Conservation (phyloP, 2,888 invertebrate species). For the Hypomecis punctinalis region DNA sequence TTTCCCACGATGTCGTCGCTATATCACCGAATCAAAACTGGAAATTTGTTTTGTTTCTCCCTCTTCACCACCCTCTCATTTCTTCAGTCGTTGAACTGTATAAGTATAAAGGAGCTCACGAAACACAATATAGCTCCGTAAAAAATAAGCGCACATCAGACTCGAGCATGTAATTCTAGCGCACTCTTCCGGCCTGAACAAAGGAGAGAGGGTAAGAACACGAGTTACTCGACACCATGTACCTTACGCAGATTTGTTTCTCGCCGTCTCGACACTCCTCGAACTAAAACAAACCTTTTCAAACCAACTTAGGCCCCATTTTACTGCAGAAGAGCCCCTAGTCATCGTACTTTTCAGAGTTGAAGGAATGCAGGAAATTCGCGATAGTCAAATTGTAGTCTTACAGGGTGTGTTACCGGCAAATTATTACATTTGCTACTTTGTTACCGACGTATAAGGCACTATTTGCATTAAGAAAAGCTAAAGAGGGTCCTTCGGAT, state of each 20-base stretch:
- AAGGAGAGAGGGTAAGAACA: constrained; percentile 85
- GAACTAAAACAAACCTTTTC: constrained; percentile 68
- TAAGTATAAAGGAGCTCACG: constrained; percentile 76
- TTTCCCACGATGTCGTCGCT: constrained; percentile 51
- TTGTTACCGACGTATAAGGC: constrained; percentile 77
- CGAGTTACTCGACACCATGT: constrained; percentile 85
- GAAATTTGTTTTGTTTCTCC: constrained; percentile 76
- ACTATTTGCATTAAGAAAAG: constrained; percentile 70
- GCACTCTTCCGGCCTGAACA: constrained; percentile 84
- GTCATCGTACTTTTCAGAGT: constrained; percentile 69
- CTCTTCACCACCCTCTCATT: constrained; percentile 71
- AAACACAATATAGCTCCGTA: constrained; percentile 83
- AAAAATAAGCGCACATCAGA: constrained; percentile 85
- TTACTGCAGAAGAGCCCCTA: constrained; percentile 54
- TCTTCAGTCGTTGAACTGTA: constrained; percentile 82
- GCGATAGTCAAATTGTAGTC: constrained; percentile 85
- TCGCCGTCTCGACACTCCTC: constrained; percentile 62
- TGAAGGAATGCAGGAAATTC: constrained; percentile 78
- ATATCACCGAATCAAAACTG: constrained; percentile 59
- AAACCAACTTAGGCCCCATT: constrained; percentile 61
- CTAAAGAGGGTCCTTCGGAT: constrained; percentile 74
- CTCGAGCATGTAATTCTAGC: constrained; percentile 85
- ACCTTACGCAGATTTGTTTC: constrained; percentile 85
- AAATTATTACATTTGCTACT: constrained; percentile 82
- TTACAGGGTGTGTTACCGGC: constrained; percentile 79